phyloP scores from a whole-genome alignment of 2,888 invertebrate genomes.

The Protodeltote pygarga region DNA sequence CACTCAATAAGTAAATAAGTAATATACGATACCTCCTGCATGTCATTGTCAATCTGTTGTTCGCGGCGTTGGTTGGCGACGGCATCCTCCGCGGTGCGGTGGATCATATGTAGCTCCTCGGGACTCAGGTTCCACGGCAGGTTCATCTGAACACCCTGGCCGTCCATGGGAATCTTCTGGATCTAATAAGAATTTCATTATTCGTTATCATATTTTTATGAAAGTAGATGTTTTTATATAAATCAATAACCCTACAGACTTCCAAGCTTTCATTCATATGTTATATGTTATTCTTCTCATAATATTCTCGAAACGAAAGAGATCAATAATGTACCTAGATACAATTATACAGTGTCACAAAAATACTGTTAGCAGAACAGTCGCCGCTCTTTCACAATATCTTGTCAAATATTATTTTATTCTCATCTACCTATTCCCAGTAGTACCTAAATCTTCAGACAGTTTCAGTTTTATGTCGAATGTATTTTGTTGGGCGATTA shows the following conservation, averaged over 20 bases:
- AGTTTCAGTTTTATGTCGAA: slow-evolving; percentile 4
- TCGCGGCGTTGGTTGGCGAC: slow-evolving; percentile 69
- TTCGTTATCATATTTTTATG: too few species aligned
- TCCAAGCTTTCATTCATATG: too few species aligned
- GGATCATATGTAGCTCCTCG: slow-evolving; percentile 78
- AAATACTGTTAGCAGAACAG: too few species aligned
- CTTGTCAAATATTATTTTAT: too few species aligned
- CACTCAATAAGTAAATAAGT: too few species aligned
- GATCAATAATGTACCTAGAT: too few species aligned
- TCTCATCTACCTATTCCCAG: neutral
- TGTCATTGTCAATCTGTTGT: slow-evolving; percentile 79
- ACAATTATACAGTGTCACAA: too few species aligned
- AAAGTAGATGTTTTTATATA: too few species aligned
- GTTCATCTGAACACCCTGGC: slow-evolving; percentile 71
- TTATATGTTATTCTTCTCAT: too few species aligned
- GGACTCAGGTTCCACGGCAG: slow-evolving; percentile 80
- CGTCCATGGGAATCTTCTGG: slow-evolving; percentile 79
- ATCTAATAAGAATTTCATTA: slow-evolving; percentile 45
- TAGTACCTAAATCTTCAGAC: neutral
- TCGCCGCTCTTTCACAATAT: too few species aligned
- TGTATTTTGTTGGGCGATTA: slow-evolving; percentile 3
- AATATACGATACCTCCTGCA: slow-evolving; percentile 86
- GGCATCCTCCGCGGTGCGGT: slow-evolving; percentile 78
- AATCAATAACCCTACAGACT: too few species aligned
- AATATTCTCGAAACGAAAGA: too few species aligned